A percentile compares a stretch with the other conserved stretches of the same genome.
phyloP scores from a whole-genome alignment of 2,113 vertebrate genomes.

The Dicerorhinus sumatrensis region DNA sequence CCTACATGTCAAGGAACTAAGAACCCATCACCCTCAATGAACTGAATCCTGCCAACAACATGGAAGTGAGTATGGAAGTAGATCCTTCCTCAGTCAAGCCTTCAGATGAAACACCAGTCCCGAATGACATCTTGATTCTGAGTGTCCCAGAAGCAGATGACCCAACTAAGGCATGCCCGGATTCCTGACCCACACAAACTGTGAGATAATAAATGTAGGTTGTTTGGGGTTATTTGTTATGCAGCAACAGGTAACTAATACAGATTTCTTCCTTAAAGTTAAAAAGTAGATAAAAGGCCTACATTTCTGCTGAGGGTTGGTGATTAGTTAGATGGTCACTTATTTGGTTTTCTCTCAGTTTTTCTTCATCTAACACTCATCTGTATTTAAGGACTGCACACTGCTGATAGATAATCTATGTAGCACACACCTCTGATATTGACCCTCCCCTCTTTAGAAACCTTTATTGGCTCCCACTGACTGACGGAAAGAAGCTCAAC shows the following conservation, averaged over 20 bases:
- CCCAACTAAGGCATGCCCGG: background rate
- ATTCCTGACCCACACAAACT: background rate
- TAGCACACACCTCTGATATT: background rate
- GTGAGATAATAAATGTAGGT: background rate
- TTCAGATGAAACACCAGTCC: background rate
- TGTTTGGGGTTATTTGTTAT: background rate
- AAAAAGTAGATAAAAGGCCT: background rate
- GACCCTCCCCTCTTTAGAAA: background rate
- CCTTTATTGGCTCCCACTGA: background rate
- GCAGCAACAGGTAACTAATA: background rate
- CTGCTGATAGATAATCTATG: background rate
- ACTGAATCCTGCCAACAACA: background rate
- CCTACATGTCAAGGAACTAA: background rate
- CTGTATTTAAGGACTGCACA: background rate
- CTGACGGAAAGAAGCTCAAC: background rate
- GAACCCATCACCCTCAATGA: background rate
- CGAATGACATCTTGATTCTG: background rate
- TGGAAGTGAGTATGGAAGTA: background rate
- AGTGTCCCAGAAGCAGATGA: background rate
- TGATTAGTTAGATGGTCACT: background rate
- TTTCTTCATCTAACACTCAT: background rate
- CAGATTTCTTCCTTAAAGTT: background rate
- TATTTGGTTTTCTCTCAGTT: background rate
- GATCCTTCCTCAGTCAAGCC: background rate
- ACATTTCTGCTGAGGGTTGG: background rate